These are phyloP conservation scores for Aptenodytes patagonicus DNA, from an alignment of 2,113 vertebrate genomes.

Conservation along the genomic window DNA sequence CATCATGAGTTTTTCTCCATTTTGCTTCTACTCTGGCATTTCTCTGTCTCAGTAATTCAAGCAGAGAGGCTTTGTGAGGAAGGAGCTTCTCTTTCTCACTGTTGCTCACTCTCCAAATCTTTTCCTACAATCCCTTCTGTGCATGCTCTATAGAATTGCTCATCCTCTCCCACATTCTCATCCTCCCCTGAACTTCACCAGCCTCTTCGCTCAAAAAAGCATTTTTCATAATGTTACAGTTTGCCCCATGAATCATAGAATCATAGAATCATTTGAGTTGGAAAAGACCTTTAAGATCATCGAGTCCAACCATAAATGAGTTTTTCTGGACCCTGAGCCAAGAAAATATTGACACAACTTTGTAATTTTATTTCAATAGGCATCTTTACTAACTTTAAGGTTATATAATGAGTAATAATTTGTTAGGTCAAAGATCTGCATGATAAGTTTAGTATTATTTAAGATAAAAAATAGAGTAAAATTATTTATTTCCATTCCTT, in stretches of 20 bases:
- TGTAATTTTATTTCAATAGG: not conserved
- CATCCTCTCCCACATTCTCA: not conserved
- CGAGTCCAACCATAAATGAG: not conserved
- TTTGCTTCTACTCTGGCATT: not conserved
- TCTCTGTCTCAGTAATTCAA: not conserved
- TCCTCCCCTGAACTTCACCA: not conserved
- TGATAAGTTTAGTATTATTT: not conserved
- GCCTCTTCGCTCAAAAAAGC: fast-evolving
- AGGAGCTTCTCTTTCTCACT: not conserved
- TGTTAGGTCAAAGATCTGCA: not conserved
- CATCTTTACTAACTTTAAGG: not conserved
- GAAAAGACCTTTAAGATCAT: not conserved
- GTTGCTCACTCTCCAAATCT: not conserved
- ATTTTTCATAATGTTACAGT: not conserved
- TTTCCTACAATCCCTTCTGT: not conserved
- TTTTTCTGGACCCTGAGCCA: not conserved
- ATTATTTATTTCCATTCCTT: not conserved
- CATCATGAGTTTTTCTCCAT: not conserved
- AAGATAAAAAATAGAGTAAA: not conserved
- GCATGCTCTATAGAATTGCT: not conserved
- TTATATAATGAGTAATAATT: not conserved
- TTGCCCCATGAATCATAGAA: not conserved
- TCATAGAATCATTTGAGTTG: not conserved
- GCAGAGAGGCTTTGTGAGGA: not conserved
- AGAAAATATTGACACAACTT: not conserved